These are phyloP conservation scores for Cardiocondyla obscurior DNA, from an alignment of 1,140 invertebrate genomes.

Conservation along the genomic window DNA sequence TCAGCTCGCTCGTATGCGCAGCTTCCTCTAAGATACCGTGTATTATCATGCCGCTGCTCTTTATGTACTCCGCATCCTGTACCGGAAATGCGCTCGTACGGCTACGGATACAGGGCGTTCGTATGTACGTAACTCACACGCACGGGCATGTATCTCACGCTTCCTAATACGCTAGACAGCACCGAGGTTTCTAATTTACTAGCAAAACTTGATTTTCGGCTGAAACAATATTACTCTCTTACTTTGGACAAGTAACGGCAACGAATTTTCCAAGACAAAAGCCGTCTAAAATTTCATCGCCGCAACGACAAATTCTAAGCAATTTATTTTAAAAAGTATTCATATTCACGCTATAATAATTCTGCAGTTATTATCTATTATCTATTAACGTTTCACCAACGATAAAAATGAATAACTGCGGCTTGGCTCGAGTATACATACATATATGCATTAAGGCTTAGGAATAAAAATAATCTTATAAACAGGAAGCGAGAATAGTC, in stretches of 20 bases:
- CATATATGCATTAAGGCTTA: background rate
- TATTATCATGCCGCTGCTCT: conserved; percentile 28
- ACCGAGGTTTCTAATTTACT: conserved; percentile 34
- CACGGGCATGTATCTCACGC: background rate
- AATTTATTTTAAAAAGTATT: background rate
- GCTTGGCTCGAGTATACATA: background rate
- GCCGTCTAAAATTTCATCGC: background rate
- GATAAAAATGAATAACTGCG: background rate
- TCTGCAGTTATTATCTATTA: background rate
- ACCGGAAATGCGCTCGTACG: conserved; percentile 30
- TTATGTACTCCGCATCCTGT: conserved; percentile 42
- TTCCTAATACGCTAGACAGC: conserved; percentile 35
- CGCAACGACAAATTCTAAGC: background rate
- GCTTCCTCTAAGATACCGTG: conserved; percentile 47
- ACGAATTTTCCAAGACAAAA: background rate
- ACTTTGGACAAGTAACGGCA: background rate
- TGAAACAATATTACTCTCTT: conserved; percentile 1
- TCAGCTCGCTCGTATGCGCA: conserved; percentile 25
- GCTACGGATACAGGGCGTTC: background rate
- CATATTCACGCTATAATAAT: background rate
- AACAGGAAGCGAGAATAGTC: background rate
- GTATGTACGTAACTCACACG: background rate
- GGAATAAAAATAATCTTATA: background rate
- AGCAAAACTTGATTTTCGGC: conserved; percentile 40
- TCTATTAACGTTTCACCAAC: background rate